Percentiles rank a stretch among this genome's conserved stretches.
Evolutionary conservation across 2,113 vertebrate species (phyloP).

Genomic region (Microcebus lehilahytsara): DNA sequence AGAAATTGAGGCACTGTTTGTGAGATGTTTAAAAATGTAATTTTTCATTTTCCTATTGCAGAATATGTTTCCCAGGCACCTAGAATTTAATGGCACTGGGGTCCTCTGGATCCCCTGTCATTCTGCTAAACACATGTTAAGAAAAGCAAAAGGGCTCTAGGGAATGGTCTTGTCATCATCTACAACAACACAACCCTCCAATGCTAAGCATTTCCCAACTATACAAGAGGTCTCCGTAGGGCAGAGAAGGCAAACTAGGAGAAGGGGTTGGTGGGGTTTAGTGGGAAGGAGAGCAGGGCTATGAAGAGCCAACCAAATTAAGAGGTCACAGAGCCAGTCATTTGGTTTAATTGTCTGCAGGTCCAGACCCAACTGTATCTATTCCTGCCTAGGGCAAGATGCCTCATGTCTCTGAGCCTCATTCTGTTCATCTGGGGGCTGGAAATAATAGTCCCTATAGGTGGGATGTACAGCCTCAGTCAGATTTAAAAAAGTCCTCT

Average conservation of each 20-base stretch:
- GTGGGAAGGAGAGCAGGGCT: not conserved
- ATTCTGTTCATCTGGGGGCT: not conserved
- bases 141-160: constrained; percentile 37
- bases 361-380: not conserved
- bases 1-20: constrained; percentile 21
- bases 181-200: not conserved
- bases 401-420: not conserved
- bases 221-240: not conserved
- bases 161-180: constrained; percentile 5
- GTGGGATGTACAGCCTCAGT: not conserved
- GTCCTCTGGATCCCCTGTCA: not conserved
- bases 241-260: not conserved
- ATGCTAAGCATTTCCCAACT: not conserved
- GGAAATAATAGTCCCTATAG: not conserved
- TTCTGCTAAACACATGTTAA: not conserved
- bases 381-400: not conserved
- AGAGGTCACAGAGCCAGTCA: not conserved
- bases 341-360: not conserved
- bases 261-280: not conserved
- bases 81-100: not conserved
- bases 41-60: not conserved
- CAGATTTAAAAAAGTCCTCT: not conserved
- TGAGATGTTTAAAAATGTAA: not conserved
- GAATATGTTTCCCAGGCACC: not conserved
- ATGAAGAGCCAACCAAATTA: not conserved